These are phyloP conservation scores for Carassius carassius DNA, from an alignment of 2,113 vertebrate species.

Conservation along the genomic window DNA sequence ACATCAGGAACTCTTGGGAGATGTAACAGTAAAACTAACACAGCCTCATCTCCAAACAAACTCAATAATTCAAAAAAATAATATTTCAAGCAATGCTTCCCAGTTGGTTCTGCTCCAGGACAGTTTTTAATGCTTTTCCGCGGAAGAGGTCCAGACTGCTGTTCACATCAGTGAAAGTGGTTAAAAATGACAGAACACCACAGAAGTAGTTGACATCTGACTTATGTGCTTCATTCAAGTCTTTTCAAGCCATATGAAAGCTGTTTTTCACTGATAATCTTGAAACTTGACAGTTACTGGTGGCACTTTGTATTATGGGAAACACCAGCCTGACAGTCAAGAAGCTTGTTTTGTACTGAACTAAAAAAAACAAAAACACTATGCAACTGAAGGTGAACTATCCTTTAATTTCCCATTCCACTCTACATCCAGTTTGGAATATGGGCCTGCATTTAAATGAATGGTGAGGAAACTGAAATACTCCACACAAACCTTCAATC, in stretches of 20 bases:
- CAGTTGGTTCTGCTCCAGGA: background rate
- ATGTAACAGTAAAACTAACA: background rate
- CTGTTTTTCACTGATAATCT: no score
- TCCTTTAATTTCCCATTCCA: slow-evolving; percentile 23
- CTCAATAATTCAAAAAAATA: background rate
- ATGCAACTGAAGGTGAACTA: no score
- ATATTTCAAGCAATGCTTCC: background rate
- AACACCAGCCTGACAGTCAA: background rate
- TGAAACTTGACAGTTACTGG: background rate
- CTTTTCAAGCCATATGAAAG: no score
- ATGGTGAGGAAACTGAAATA: background rate
- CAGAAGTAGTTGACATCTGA: no score
- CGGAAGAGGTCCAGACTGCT: no score
- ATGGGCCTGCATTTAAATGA: background rate
- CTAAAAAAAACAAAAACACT: no score
- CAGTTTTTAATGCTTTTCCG: background rate
- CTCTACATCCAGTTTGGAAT: background rate
- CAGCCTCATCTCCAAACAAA: background rate
- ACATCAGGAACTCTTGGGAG: background rate
- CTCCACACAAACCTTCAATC: background rate
- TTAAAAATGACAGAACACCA: no score
- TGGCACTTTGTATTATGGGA: background rate
- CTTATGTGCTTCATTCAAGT: no score
- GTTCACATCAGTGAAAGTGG: no score
- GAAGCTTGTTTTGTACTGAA: no score